Base-by-base conservation (phyloP, 2,888 invertebrate species). In the Dysmachus trigonus region DNA sequence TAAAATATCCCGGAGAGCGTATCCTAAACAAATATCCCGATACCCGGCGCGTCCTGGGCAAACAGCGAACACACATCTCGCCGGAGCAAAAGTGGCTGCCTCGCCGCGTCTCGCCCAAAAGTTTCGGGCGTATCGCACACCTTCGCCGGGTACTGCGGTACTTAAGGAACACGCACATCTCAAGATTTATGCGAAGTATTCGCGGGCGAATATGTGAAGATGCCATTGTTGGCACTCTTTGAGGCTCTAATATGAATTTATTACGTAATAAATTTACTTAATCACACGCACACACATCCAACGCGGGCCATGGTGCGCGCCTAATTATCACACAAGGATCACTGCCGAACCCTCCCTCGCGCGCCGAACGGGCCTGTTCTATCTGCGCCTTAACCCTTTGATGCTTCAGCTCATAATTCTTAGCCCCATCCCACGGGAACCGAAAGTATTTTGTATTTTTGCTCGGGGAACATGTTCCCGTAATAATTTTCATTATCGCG, bases 231-330 rank as follows among this genome's bases (percentile, higher is more conserved):
- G 85, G 76, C 35, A 74, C 74, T 85, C 53, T 85, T 85, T 74
- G 85, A 85, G 74, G 74, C 76, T 86, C 86, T 88, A 88, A 88
- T 88, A 88, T 87, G 87, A 88, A 88, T 88, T 88, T 88, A 88
- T 88, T 86, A 86, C 86, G 87, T 86, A 88, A 88, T 88, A 88
- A 88, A 88, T 88, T 88, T 88, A 86, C 87, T 88, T 88, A 88
- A 88, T 88, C 88, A 88, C 86, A 86, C 83, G 33, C 41, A 85
- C 35, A 85, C 85, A 83, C n/a, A n/a, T n/a, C 27, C 77, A 76
- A 86, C 30, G 27, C 73, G 33, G 41, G 86, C n/a, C 73, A 73
- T 84, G 79, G 86, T 87, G 84, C 77, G 79, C 82, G 84, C 86
- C 86, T 87, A 87, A 87, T 87, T 87, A 87, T 87, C 86, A 86